phyloP scores from a whole-genome alignment of 2,113 vertebrate genomes.

The Colaptes auratus region DNA sequence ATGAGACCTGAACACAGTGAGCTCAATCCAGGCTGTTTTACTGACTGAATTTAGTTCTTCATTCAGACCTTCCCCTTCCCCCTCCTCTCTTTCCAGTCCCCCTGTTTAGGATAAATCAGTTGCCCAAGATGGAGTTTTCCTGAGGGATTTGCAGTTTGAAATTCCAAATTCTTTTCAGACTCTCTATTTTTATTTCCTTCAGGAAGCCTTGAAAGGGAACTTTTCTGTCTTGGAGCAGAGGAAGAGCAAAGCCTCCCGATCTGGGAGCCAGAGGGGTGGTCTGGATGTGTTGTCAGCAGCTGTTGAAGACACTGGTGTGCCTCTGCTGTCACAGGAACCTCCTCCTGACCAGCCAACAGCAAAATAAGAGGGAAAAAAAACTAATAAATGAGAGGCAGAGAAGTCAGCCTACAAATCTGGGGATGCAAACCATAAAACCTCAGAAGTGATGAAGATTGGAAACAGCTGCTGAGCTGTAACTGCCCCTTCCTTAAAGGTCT shows the following conservation, averaged over 20 bases:
- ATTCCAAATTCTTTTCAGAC: background rate
- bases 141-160: background rate
- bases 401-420: background rate
- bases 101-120: background rate
- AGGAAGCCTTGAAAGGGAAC: constrained; percentile 35
- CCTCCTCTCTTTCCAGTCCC: constrained; percentile 2
- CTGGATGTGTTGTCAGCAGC: background rate
- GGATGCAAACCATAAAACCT: background rate
- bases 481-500: background rate
- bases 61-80: background rate
- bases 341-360: fast-evolving
- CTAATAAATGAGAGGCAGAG: too few species aligned
- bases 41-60: background rate
- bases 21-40: background rate
- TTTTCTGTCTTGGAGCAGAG: background rate
- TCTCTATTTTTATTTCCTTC: constrained; percentile 16
- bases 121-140: background rate
- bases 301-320: background rate
- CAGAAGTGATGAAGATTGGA: background rate
- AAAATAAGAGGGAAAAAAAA: background rate
- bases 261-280: background rate
- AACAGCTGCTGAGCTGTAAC: background rate
- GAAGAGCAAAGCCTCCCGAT: background rate
- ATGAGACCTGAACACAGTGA: background rate
- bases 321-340: background rate